Conservation (phyloP, 2,797 vertebrate species). For the Perodicticus potto region DNA sequence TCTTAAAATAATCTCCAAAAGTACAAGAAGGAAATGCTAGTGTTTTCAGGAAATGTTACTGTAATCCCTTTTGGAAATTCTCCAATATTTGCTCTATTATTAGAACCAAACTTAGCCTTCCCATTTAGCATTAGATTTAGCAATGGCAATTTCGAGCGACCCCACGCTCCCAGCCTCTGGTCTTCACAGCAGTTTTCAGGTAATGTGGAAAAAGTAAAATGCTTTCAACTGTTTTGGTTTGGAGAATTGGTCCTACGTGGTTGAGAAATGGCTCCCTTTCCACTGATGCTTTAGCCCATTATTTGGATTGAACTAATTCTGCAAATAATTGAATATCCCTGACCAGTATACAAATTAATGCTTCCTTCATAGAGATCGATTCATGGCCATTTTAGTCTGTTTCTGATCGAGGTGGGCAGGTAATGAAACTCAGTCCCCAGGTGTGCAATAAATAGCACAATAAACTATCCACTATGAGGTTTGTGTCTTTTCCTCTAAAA, state of each 20-base stretch:
- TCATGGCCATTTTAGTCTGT: conserved; percentile 27
- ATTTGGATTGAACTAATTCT: conserved; percentile 56
- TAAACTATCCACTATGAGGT: background rate
- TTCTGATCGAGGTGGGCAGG: conserved; percentile 15
- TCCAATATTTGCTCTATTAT: background rate
- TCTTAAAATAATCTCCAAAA: conserved; percentile 16
- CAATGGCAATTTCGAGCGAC: accelerated
- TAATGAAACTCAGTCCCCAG: conserved; percentile 60
- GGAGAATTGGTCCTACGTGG: background rate
- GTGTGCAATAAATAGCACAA: conserved; percentile 44
- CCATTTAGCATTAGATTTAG: background rate
- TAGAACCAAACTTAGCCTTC: background rate
- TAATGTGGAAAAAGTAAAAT: background rate
- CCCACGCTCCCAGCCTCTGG: accelerated
- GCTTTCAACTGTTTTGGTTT: background rate
- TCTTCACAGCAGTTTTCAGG: background rate
- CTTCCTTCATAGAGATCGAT: conserved; percentile 43
- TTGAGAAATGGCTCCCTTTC: conserved; percentile 20
- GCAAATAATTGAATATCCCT: conserved; percentile 37
- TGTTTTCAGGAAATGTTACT: background rate
- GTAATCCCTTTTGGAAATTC: background rate
- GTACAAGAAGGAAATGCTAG: background rate
- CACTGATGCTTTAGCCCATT: background rate
- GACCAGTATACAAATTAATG: conserved; percentile 37
- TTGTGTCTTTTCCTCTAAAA: conserved; percentile 56